These are phyloP conservation scores for Anthopleura xanthogrammica DNA, from an alignment of 92 coral and sea anemone species.

Conservation along the genomic window DNA sequence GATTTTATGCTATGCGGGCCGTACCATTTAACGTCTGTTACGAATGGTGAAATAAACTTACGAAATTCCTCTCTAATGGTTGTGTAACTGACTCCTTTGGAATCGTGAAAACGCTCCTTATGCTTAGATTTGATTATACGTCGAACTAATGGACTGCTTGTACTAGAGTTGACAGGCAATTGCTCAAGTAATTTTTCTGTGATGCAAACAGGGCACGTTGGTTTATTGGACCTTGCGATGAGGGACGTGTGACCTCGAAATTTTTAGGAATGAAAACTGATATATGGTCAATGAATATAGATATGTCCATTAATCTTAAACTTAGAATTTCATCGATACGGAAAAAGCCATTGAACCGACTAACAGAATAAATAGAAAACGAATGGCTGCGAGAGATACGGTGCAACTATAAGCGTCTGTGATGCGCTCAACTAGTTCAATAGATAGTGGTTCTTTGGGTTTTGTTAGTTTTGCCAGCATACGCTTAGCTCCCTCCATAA, in stretches of 20 bases:
- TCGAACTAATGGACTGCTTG: slow-evolving; percentile 20
- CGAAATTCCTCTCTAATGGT: slow-evolving; percentile 39
- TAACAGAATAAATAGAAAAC: slow-evolving; percentile 45
- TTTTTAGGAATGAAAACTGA: slow-evolving; percentile 32
- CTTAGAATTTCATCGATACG: slow-evolving; percentile 42
- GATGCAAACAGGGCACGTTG: slow-evolving; percentile 47
- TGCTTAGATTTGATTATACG: slow-evolving; percentile 27
- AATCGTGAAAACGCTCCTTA: slow-evolving; percentile 9
- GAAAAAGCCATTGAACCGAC: slow-evolving; percentile 58
- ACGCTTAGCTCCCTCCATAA: slow-evolving; percentile 51
- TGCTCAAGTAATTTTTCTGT: slow-evolving; percentile 28
- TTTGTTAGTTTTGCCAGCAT: slow-evolving; percentile 42
- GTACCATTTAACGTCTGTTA: slow-evolving; percentile 13
- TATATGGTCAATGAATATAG: slow-evolving; percentile 25
- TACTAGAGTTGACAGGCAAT: slow-evolving; percentile 13
- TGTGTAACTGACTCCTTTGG: slow-evolving; percentile 8
- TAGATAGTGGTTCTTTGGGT: too few relatives aligned
- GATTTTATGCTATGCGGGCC: too few relatives aligned
- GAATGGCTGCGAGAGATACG: slow-evolving; percentile 34
- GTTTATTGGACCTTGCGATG: slow-evolving; percentile 37
- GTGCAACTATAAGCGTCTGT: slow-evolving; percentile 36
- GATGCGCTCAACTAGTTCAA: too few relatives aligned
- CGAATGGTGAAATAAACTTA: slow-evolving; percentile 40
- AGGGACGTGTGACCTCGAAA: slow-evolving; percentile 35
- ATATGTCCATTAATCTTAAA: slow-evolving; percentile 33